Percentiles rank a stretch among this genome's conserved stretches.
Evolutionary conservation across 2,113 vertebrate genomes (phyloP).

Genomic region (Lophura nycthemera): DNA sequence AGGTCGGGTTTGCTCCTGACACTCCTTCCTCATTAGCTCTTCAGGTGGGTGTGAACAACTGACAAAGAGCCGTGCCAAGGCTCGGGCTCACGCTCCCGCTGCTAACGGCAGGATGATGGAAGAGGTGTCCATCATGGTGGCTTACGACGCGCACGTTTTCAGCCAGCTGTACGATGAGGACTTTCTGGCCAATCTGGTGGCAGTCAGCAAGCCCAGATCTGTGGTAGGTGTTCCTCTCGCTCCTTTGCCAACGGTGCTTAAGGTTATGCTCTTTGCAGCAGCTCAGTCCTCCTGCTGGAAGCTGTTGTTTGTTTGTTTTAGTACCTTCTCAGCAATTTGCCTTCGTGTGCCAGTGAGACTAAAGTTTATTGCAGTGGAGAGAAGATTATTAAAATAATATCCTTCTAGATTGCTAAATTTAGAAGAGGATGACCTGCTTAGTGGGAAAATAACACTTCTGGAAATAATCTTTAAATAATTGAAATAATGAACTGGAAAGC

Average conservation of each 20-base stretch:
- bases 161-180: conserved; percentile 92
- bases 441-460: not conserved
- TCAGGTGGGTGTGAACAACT: conserved; percentile 61
- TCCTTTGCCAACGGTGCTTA: not conserved
- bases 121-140: conserved; percentile 94
- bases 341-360: not conserved
- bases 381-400: not conserved
- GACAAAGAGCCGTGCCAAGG: conserved; percentile 21
- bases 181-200: conserved; percentile 88
- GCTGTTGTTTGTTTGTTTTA: not conserved
- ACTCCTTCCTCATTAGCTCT: conserved; percentile 49
- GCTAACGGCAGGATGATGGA: conserved; percentile 90
- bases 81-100: not conserved
- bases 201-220: conserved; percentile 88
- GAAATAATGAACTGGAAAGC: not conserved
- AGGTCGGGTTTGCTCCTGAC: not conserved
- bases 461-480: not conserved
- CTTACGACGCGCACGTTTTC: conserved; percentile 94
- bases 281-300: not conserved
- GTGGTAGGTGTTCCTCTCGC: conserved; percentile 85
- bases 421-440: not conserved
- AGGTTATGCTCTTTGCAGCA: not conserved
- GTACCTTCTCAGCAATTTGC: not conserved
- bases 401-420: not conserved
- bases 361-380: not conserved